These are phyloP conservation scores for Itoplectis maculator DNA, from an alignment of 2,888 invertebrate species.

Conservation along the genomic window DNA sequence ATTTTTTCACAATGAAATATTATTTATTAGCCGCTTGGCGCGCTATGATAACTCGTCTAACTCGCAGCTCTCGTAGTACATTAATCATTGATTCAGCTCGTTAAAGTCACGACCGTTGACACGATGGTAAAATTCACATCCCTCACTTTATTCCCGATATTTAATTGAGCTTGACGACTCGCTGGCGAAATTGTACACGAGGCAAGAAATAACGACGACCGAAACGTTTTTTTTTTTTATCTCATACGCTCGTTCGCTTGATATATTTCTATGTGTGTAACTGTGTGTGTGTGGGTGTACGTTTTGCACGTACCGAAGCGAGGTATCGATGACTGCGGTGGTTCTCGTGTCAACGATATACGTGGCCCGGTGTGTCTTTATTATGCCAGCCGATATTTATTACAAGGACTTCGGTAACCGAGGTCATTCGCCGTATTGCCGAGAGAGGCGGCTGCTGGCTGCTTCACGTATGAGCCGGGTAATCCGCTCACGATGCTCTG, in stretches of 20 bases:
- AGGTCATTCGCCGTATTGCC: slow-evolving; percentile 49
- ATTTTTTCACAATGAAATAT: slow-evolving; percentile 37
- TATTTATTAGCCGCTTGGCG: slow-evolving; percentile 27
- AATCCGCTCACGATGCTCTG: slow-evolving; percentile 19
- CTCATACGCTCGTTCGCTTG: not conserved
- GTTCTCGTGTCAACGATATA: slow-evolving; percentile 42
- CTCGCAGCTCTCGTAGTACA: slow-evolving; percentile 22
- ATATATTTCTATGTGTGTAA: not conserved
- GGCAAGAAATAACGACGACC: not conserved
- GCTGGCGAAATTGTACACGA: not conserved
- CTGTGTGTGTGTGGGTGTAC: not conserved
- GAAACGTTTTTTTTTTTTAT: not conserved
- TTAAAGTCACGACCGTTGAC: slow-evolving; percentile 42
- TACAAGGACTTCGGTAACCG: slow-evolving; percentile 62
- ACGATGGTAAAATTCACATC: slow-evolving; percentile 25
- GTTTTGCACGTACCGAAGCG: not conserved
- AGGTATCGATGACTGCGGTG: slow-evolving; percentile 5
- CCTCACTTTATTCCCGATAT: not conserved
- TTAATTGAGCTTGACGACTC: not conserved
- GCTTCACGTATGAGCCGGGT: slow-evolving; percentile 13
- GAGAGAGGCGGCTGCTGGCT: not conserved
- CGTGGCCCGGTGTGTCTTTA: slow-evolving; percentile 36
- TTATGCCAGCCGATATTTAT: slow-evolving; percentile 64
- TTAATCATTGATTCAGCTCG: slow-evolving; percentile 43
- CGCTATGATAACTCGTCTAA: slow-evolving; percentile 3